Evolutionary conservation across 2,113 vertebrate genomes (phyloP).

Genomic region (Passer montanus): DNA sequence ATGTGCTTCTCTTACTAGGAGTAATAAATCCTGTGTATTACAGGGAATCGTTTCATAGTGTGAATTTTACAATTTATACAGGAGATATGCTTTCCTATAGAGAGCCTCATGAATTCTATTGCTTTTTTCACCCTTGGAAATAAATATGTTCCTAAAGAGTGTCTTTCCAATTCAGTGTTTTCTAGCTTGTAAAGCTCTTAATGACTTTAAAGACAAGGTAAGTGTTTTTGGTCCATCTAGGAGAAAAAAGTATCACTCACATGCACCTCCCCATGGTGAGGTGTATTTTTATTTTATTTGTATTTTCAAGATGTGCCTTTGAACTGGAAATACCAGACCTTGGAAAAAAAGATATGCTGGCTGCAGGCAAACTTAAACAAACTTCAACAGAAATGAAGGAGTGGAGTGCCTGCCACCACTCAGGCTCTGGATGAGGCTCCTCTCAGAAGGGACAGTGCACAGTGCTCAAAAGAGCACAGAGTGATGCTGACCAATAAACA

Average conservation of each 20-base stretch:
- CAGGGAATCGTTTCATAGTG: not conserved
- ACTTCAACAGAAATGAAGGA: not conserved
- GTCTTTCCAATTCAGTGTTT: not conserved
- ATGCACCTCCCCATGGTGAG: not conserved
- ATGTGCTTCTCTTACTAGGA: not conserved
- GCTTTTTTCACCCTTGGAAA: not conserved
- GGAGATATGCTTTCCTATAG: not conserved
- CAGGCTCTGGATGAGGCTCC: not conserved
- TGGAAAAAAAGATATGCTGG: not conserved
- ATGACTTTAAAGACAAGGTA: not conserved
- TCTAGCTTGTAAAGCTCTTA: not conserved
- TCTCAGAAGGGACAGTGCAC: not conserved
- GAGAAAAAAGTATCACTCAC: accelerated
- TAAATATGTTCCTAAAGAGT: not conserved
- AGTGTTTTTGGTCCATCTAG: not conserved
- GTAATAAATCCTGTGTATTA: not conserved
- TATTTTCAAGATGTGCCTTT: not conserved
- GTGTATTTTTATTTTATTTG: not conserved
- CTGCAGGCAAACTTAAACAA: not conserved
- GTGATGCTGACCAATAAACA: not conserved
- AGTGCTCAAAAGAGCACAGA: not conserved
- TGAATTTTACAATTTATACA: not conserved
- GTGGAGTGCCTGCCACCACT: not conserved
- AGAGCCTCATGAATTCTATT: not conserved
- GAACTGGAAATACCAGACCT: not conserved